Evolutionary conservation across 2,113 vertebrate genomes (phyloP).

Genomic region (Malurus alboscapulatus): DNA sequence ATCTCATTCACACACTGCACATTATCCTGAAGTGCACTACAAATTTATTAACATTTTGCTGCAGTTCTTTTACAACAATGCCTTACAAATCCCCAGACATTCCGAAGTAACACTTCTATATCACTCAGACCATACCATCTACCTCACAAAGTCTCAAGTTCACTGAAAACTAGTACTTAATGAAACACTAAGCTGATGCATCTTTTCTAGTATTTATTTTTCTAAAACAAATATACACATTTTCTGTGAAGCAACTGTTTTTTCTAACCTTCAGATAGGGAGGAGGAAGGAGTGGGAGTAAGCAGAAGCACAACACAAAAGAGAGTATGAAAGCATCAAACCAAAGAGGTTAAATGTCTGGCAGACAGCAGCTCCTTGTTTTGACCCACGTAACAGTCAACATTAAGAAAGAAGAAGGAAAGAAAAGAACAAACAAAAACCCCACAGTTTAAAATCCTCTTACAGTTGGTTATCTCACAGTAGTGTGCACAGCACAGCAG

Average conservation of each 20-base stretch:
- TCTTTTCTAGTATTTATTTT: background rate
- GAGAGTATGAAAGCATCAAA: background rate
- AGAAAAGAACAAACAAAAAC: background rate
- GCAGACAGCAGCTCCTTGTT: background rate
- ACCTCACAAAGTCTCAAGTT: background rate
- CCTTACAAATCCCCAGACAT: background rate
- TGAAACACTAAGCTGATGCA: background rate
- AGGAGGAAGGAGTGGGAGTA: conserved; percentile 59
- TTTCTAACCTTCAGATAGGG: conserved; percentile 6
- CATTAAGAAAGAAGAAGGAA: background rate
- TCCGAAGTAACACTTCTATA: background rate
- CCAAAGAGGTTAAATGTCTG: conserved; percentile 5
- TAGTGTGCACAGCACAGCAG: background rate
- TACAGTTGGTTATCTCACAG: background rate
- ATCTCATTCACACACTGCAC: background rate
- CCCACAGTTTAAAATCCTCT: background rate
- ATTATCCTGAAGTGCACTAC: background rate
- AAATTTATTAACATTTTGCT: background rate
- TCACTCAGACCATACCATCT: background rate
- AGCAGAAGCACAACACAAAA: background rate
- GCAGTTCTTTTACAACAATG: background rate
- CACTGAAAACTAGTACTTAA: background rate
- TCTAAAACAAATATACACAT: background rate
- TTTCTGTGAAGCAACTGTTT: background rate
- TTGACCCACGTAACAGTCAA: background rate